Conservation (phyloP, 2,797 vertebrate genomes). For the Urosaurus nigricauda region DNA sequence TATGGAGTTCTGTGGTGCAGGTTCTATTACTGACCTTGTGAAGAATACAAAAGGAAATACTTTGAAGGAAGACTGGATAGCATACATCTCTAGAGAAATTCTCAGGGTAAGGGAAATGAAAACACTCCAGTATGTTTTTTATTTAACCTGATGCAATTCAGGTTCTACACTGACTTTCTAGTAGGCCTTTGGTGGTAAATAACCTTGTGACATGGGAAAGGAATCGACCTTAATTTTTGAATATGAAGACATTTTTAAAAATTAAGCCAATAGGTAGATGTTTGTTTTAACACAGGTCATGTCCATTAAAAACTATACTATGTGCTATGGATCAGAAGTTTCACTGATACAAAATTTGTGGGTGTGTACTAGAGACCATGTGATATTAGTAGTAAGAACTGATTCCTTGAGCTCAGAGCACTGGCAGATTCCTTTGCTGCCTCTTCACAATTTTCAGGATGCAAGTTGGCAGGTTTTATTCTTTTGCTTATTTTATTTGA, state of each 20-base stretch:
- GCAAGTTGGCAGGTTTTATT: too few species aligned
- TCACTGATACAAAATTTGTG: slow-evolving; percentile 24
- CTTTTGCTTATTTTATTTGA: too few species aligned
- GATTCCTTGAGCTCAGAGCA: not conserved
- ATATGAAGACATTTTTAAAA: not conserved
- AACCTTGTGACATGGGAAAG: not conserved
- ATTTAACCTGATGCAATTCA: slow-evolving; percentile 9
- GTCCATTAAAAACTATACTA: not conserved
- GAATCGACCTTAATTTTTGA: not conserved
- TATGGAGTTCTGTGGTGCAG: slow-evolving; percentile 99
- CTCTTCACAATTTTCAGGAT: not conserved
- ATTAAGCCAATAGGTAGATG: not conserved
- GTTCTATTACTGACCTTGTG: slow-evolving; percentile 98
- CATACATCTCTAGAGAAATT: slow-evolving; percentile 98
- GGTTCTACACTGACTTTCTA: slow-evolving; percentile 39
- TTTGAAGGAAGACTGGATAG: slow-evolving; percentile 99
- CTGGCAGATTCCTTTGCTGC: not conserved
- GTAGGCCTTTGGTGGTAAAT: not conserved
- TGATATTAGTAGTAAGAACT: slow-evolving; percentile 13
- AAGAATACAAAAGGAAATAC: slow-evolving; percentile 99
- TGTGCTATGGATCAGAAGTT: not conserved
- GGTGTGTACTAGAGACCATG: slow-evolving; percentile 49
- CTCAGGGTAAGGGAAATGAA: slow-evolving; percentile 86
- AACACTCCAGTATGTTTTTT: slow-evolving; percentile 30
- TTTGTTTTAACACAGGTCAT: not conserved